phyloP scores from a whole-genome alignment of 2,113 vertebrate species.

The Stigmatopora nigra region DNA sequence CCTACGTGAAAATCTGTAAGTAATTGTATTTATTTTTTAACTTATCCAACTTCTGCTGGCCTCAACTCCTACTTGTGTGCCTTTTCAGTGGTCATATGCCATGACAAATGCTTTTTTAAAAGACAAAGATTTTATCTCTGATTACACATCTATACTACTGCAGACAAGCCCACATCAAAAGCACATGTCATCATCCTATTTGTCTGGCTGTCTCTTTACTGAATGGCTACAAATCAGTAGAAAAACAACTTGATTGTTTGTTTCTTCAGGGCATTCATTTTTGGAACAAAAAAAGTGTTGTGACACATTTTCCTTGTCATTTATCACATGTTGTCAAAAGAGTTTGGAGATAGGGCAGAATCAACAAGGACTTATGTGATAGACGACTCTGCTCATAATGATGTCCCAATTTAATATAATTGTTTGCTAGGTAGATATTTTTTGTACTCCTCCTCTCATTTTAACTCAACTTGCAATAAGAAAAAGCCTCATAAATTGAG shows the following conservation, averaged over 20 bases:
- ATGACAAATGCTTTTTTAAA: neutral
- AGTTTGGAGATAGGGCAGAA: neutral
- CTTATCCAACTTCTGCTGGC: neutral
- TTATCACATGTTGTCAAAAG: neutral
- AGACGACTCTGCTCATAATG: neutral
- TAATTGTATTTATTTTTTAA: neutral
- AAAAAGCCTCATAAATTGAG: slow-evolving; percentile 41
- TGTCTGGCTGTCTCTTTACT: neutral
- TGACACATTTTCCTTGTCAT: neutral
- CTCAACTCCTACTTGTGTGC: neutral
- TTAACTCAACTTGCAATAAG: slow-evolving; percentile 27
- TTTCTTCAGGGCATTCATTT: neutral
- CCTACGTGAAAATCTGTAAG: neutral
- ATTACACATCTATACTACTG: neutral
- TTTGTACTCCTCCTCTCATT: neutral
- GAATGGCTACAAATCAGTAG: neutral
- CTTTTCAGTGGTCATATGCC: neutral
- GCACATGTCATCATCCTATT: neutral
- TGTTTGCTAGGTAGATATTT: slow-evolving; percentile 37
- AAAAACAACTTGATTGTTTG: neutral
- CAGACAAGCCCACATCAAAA: neutral
- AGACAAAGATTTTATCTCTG: neutral
- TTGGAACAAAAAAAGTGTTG: neutral
- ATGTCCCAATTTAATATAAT: slow-evolving; percentile 41
- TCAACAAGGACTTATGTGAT: neutral